These are phyloP conservation scores for Marronus borbonicus DNA, from an alignment of 2,888 invertebrate species.

Conservation along the genomic window DNA sequence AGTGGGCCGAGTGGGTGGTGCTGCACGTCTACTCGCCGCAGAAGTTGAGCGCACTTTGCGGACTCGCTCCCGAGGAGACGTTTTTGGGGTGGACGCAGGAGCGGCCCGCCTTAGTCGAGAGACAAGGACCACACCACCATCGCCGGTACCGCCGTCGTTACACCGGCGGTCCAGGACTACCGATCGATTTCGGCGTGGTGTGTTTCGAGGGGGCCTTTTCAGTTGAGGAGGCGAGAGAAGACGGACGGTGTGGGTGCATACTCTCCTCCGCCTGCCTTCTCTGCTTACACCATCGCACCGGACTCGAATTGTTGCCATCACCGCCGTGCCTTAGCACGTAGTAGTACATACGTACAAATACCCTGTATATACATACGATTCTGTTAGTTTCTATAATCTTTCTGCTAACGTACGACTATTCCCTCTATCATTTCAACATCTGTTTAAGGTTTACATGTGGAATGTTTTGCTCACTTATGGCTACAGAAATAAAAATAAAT, in stretches of 20 bases:
- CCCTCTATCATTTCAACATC: no score
- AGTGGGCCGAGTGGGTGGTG: conserved; percentile 64
- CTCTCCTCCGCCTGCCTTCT: conserved; percentile 6
- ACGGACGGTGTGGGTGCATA: conserved; percentile 43
- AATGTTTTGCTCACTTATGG: no score
- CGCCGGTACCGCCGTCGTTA: conserved; percentile 41
- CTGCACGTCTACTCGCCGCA: conserved; percentile 70
- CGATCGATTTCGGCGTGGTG: conserved; percentile 48
- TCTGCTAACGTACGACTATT: no score
- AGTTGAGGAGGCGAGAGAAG: conserved; percentile 47
- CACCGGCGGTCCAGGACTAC: conserved; percentile 48
- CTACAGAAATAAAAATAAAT: no score
- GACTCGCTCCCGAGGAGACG: conserved; percentile 64
- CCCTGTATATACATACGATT: no score
- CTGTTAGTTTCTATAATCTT: no score
- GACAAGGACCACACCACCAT: conserved; percentile 63
- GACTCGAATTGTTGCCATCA: conserved; percentile 26
- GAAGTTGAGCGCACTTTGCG: conserved; percentile 73
- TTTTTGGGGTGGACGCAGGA: conserved; percentile 68
- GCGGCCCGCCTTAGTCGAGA: conserved; percentile 65
- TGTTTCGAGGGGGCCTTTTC: conserved; percentile 40
- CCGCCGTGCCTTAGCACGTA: conserved; percentile 10
- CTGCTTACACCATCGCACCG: conserved; percentile 42
- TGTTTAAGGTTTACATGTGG: no score
- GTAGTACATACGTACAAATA: neutral